Conservation (phyloP, 2,797 vertebrate species). For the Malacoctenus gilli region DNA sequence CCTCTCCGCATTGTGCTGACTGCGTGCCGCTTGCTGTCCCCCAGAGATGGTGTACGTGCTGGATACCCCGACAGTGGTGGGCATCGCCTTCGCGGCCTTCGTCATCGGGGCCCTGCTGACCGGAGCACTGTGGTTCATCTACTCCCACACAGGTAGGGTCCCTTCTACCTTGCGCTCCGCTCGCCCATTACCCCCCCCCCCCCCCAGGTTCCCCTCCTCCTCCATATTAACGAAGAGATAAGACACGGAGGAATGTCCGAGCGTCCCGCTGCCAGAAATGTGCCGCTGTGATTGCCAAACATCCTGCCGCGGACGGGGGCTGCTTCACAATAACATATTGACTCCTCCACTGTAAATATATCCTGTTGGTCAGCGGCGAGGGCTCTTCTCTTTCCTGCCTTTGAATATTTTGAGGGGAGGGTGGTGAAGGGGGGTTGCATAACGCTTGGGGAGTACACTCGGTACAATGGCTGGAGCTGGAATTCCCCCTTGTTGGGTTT, state of each 20-base stretch:
- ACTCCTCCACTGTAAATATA: slow-evolving; percentile 75
- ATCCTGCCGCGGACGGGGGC: slow-evolving; percentile 71
- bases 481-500: slow-evolving; percentile 73
- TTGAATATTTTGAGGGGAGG: slow-evolving; percentile 56
- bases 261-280: slow-evolving; percentile 53
- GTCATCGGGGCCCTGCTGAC: slow-evolving; percentile 94
- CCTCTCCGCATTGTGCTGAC: slow-evolving; percentile 5
- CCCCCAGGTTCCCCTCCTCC: slow-evolving; percentile 17
- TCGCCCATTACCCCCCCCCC: too few relatives aligned
- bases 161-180: slow-evolving; percentile 35
- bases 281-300: slow-evolving; percentile 67
- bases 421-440: slow-evolving; percentile 34
- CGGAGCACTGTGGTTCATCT: slow-evolving; percentile 97
- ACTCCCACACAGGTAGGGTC: slow-evolving; percentile 94
- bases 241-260: slow-evolving; percentile 61
- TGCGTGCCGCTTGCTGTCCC: slow-evolving; percentile 27
- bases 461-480: slow-evolving; percentile 74
- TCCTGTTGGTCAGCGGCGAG: slow-evolving; percentile 78
- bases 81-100: slow-evolving; percentile 95
- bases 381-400: slow-evolving; percentile 76
- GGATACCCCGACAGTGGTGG: slow-evolving; percentile 92
- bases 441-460: slow-evolving; percentile 62
- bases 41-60: slow-evolving; percentile 83
- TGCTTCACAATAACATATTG: slow-evolving; percentile 78
- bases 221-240: slow-evolving; percentile 60